These are phyloP conservation scores for Enteromius viviparus DNA, from an alignment of 2,797 vertebrate species.

Conservation along the genomic window DNA sequence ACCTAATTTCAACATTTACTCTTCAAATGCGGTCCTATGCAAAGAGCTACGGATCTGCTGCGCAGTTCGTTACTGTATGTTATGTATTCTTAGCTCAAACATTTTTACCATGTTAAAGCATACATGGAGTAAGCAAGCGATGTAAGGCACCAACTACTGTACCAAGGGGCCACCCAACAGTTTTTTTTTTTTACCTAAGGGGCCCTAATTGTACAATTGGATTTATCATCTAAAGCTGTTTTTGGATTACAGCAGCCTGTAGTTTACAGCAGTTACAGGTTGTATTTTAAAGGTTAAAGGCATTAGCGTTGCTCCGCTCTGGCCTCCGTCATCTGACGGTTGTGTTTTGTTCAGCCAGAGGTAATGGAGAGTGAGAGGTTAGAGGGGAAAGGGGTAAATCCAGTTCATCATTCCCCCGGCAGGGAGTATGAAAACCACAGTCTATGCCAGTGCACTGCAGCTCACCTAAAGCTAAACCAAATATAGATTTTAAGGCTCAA, in stretches of 20 bases:
- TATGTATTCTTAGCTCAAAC: neutral
- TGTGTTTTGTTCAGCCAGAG: constrained; percentile 26
- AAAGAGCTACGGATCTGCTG: neutral
- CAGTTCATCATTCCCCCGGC: constrained; percentile 42
- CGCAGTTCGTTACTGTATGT: neutral
- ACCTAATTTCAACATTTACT: neutral
- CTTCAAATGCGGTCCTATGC: neutral
- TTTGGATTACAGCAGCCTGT: constrained; percentile 10
- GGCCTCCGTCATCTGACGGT: neutral
- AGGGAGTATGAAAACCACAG: constrained; percentile 16
- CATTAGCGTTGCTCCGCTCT: constrained; percentile 10
- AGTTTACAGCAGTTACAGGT: constrained; percentile 49
- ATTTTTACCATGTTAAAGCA: neutral
- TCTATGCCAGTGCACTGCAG: constrained; percentile 9
- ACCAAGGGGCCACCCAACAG: neutral
- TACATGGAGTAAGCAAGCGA: neutral
- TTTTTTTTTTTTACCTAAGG: neutral
- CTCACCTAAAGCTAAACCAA: constrained; percentile 31
- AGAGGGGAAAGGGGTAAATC: constrained; percentile 37
- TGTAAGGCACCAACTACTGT: too few relatives aligned
- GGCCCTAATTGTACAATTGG: neutral
- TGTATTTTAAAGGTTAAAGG: constrained; percentile 33
- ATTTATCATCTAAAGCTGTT: constrained; percentile 26
- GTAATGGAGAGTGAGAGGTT: constrained; percentile 30
- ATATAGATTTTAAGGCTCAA: constrained; percentile 37